Evolutionary conservation across 1,140 invertebrate species (phyloP), one percentile per base, ranked within the genome.

Genomic region (Drosophila biarmipes): DNA sequence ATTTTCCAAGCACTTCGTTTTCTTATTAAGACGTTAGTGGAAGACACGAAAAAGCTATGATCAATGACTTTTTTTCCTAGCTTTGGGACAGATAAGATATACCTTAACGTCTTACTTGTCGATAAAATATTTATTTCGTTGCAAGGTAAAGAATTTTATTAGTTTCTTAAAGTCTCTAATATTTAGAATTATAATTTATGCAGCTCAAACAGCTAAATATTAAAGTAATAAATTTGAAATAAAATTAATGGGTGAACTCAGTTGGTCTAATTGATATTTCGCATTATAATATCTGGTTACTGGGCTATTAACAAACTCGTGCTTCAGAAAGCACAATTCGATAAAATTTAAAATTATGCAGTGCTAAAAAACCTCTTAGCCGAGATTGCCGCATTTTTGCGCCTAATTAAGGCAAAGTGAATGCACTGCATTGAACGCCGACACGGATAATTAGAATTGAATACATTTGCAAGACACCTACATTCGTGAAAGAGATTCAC

Each of bases 361-460:
- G 58, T 55, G 71, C 58, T 74, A 74, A 74, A 72, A 74, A 73
- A 31, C 34, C 52, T 34, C 15, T 63, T 72, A 59, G 45, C 54
- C 8, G 37, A 72, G 27, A 45, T 72, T 51, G 35, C 31, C 69
- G 42, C 57, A 55, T 58, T 31, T 37, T 21, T 48, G 45, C 15
- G 15, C n/a, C 6, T 67, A 49, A 67, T 76, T 58, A 75, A 67
- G 35, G 15, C 19, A 56, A 62, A 71, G 82, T 86, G 78, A 86
- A 86, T 86, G 74, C 46, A 72, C 82, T 78, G 56, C 52, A 64
- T 66, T 73, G 21, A 55, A 52, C 37, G 54, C 54, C 8, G 37
- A 12, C 40, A 29, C 27, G 24, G 14, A 40, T 49, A 61, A 59
- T 54, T 24, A 54, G 34, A 46, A 64, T 17, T 21, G 53, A 37